These are phyloP conservation scores for Anthonomus grandis DNA, from an alignment of 1,140 invertebrate genomes.

Conservation along the genomic window DNA sequence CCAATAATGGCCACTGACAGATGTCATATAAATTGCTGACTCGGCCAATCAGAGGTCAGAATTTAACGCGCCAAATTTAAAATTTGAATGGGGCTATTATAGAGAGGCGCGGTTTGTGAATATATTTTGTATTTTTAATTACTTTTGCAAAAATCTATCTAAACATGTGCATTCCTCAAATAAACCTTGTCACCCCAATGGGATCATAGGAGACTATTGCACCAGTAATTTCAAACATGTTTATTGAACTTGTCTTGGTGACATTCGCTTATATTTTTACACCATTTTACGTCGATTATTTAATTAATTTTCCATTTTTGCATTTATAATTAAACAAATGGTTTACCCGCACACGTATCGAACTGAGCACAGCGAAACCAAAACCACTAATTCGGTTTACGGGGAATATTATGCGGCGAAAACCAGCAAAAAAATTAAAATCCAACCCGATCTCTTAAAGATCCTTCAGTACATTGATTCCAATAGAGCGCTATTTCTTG, in stretches of 20 bases:
- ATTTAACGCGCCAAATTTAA: too few species aligned
- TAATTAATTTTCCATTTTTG: conserved; percentile 40
- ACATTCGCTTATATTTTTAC: conserved; percentile 41
- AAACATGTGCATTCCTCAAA: too few species aligned
- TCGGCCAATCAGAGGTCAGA: too few species aligned
- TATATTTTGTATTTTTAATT: too few species aligned
- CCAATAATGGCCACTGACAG: too few species aligned
- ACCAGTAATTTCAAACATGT: conserved; percentile 25
- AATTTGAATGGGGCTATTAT: too few species aligned
- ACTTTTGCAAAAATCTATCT: too few species aligned
- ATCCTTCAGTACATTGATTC: conserved; percentile 43
- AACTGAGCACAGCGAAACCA: conserved; percentile 45
- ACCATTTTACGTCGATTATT: conserved; percentile 41
- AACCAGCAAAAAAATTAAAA: conserved; percentile 40
- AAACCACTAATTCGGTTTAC: conserved; percentile 41
- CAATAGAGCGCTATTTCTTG: conserved; percentile 31
- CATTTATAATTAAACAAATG: conserved; percentile 33
- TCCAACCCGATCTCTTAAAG: conserved; percentile 36
- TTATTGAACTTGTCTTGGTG: conserved; percentile 33
- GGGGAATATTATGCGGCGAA: conserved; percentile 40
- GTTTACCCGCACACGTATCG: conserved; percentile 44
- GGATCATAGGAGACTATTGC: too few species aligned
- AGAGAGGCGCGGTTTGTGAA: too few species aligned
- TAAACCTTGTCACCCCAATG: too few species aligned
- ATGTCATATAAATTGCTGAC: too few species aligned